A percentile compares a stretch with the other conserved stretches of the same genome.
Evolutionary conservation across 2,113 vertebrate genomes (phyloP).

Genomic region (Neogobius melanostomus): DNA sequence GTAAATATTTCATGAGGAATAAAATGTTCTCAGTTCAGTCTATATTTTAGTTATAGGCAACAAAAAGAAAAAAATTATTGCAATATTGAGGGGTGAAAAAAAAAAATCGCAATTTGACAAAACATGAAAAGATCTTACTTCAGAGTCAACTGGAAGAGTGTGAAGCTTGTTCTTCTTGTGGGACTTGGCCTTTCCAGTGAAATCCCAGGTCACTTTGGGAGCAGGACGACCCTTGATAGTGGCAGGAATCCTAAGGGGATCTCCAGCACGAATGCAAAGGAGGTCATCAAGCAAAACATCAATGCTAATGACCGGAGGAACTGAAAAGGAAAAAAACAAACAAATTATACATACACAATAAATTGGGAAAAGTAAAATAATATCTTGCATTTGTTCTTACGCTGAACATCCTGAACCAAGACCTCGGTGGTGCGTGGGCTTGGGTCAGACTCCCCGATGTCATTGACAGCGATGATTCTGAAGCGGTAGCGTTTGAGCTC

Average conservation of each 20-base stretch:
- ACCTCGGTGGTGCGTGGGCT: constrained; percentile 90
- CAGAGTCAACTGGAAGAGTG: constrained; percentile 85
- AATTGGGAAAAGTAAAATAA: not conserved
- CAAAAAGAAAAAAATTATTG: not conserved
- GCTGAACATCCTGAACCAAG: constrained; percentile 86
- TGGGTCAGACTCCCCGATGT: constrained; percentile 94
- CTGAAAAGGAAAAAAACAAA: constrained; percentile 68
- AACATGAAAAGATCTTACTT: constrained; percentile 53
- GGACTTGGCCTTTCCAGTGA: constrained; percentile 90
- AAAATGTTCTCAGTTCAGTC: too few species aligned
- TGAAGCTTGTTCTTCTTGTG: constrained; percentile 89
- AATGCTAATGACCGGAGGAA: constrained; percentile 85
- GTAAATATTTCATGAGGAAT: too few species aligned
- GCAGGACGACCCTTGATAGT: constrained; percentile 87
- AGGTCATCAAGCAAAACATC: constrained; percentile 87
- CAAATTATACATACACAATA: not conserved
- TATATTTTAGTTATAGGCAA: too few species aligned
- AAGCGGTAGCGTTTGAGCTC: constrained; percentile 92
- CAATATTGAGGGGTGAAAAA: not conserved
- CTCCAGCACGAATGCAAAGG: constrained; percentile 83
- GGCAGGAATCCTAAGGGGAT: constrained; percentile 89
- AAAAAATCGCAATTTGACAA: not conserved
- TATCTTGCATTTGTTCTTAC: constrained; percentile 66
- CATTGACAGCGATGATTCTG: constrained; percentile 95
- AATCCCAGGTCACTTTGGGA: constrained; percentile 96